Conservation (phyloP, 2,113 vertebrate genomes). For the Cinclus mexicanus region DNA sequence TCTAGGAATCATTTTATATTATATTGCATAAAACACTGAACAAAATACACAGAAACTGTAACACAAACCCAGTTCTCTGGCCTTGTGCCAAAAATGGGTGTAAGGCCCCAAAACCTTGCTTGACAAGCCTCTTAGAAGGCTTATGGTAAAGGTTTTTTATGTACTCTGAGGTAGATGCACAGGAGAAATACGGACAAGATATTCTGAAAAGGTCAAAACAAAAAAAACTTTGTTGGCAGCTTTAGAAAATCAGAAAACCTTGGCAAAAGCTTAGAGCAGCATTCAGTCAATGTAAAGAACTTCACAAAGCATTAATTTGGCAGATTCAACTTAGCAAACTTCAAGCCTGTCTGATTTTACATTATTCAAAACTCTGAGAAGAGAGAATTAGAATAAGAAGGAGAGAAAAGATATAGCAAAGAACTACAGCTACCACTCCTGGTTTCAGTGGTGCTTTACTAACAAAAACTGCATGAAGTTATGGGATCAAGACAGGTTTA, state of each 20-base stretch:
- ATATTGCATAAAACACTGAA: background rate
- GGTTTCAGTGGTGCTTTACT: background rate
- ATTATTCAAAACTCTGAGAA: background rate
- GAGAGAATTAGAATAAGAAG: background rate
- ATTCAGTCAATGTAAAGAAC: background rate
- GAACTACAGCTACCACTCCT: background rate
- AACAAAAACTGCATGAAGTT: background rate
- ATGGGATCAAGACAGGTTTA: accelerated
- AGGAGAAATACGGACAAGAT: background rate
- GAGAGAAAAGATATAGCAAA: background rate
- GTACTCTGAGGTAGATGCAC: background rate
- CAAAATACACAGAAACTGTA: background rate
- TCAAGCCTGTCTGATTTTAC: accelerated
- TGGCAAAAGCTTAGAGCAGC: background rate
- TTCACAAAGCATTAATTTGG: background rate
- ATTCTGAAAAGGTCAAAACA: background rate
- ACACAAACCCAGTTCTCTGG: background rate
- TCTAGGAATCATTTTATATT: background rate
- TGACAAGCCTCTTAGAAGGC: background rate
- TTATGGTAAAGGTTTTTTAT: background rate
- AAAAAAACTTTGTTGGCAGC: background rate
- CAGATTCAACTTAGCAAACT: accelerated
- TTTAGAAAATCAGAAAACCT: background rate
- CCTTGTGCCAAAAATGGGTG: background rate
- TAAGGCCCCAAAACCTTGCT: background rate